These are phyloP conservation scores for Copsychus sechellarum DNA, from an alignment of 2,113 vertebrate genomes.

Conservation along the genomic window DNA sequence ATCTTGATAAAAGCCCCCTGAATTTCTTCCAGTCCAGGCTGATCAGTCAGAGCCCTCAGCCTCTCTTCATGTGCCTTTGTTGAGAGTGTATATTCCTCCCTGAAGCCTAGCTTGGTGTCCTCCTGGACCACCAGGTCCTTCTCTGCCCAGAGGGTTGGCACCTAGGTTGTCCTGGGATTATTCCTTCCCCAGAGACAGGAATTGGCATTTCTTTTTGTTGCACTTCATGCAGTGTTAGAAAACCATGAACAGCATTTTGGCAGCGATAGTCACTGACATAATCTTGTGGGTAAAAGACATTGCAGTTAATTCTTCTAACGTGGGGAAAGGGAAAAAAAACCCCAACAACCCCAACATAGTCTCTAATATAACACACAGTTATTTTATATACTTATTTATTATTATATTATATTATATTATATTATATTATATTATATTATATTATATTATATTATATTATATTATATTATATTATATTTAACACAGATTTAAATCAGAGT, in stretches of 20 bases:
- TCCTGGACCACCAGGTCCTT: neutral
- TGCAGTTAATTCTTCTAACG: neutral
- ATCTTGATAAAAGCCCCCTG: neutral
- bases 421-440: neutral
- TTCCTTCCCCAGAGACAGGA: neutral
- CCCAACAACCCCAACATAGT: neutral
- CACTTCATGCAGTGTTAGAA: neutral
- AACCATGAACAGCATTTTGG: neutral
- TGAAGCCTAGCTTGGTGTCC: neutral
- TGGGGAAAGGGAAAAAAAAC: neutral
- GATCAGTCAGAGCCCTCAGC: neutral
- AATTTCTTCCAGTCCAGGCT: neutral
- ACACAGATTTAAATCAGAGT: neutral
- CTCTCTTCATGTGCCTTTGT: neutral
- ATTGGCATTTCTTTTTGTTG: neutral
- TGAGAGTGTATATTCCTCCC: neutral
- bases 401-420: neutral
- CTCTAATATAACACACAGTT: neutral
- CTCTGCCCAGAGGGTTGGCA: neutral
- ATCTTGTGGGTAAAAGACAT: rapidly evolving
- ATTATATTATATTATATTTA: neutral
- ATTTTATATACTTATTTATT: neutral
- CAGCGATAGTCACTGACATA: neutral
- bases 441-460: too few species aligned
- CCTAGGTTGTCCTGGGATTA: neutral